phyloP scores from a whole-genome alignment of 2,113 vertebrate genomes.

The Mirounga angustirostris region DNA sequence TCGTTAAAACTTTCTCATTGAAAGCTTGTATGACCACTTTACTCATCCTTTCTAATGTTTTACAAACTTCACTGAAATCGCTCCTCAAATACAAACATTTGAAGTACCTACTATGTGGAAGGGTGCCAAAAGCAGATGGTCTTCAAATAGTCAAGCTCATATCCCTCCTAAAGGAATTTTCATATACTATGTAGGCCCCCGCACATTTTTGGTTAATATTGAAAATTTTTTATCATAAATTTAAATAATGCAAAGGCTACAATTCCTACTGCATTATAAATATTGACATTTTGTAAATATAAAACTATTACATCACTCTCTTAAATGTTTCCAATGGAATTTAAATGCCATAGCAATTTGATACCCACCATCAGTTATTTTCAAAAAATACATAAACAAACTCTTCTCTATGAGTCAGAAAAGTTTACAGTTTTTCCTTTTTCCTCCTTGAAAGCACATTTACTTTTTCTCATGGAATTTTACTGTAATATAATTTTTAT shows the following conservation, averaged over 20 bases:
- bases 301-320: constrained; percentile 36
- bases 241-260: constrained; percentile 29
- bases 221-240: neutral
- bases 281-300: constrained; percentile 43
- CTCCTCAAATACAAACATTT: neutral
- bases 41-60: neutral
- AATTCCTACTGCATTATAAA: constrained; percentile 36
- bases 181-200: neutral
- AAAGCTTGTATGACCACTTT: neutral
- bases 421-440: constrained; percentile 5
- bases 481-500: neutral
- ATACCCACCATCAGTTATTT: constrained; percentile 30
- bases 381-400: neutral
- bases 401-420: constrained; percentile 22
- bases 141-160: neutral
- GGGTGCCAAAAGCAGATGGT: neutral
- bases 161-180: neutral
- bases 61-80: neutral
- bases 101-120: neutral
- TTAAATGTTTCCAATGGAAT: constrained; percentile 18
- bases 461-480: neutral
- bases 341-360: constrained; percentile 43
- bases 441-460: constrained; percentile 52
- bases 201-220: neutral
- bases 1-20: neutral